These are phyloP conservation scores for Anarhynchus alexandrinus DNA, from an alignment of 2,113 vertebrate genomes.

Conservation along the genomic window DNA sequence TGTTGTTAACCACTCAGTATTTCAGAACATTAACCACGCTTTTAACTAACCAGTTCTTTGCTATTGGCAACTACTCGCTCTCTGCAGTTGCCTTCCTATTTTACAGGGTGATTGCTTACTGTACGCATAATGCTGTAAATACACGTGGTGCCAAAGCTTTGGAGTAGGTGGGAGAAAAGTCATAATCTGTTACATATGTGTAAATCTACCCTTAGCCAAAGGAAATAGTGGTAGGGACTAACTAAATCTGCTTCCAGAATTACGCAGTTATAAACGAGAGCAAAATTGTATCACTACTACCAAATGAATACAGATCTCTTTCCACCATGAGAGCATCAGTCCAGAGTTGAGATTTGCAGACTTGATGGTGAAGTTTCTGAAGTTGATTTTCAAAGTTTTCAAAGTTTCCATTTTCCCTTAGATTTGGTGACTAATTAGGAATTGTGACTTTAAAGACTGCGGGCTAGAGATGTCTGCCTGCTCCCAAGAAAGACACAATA, in stretches of 20 bases:
- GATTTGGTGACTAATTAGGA: background rate
- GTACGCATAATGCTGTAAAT: background rate
- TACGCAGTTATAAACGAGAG: background rate
- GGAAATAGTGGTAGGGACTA: background rate
- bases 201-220: background rate
- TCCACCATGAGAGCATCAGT: fast-evolving
- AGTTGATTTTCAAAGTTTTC: background rate
- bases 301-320: background rate
- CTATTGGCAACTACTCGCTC: background rate
- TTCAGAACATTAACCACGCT: slow-evolving; percentile 24
- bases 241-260: background rate
- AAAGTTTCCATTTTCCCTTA: background rate
- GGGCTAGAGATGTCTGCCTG: background rate
- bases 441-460: background rate
- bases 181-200: background rate
- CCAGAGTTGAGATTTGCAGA: background rate
- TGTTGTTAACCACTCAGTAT: slow-evolving; percentile 15
- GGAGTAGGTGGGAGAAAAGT: background rate
- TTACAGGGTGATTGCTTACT: background rate
- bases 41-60: background rate
- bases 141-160: background rate
- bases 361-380: background rate
- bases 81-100: background rate
- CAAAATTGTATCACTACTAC: background rate
- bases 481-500: background rate